Evolutionary conservation across 2,888 invertebrate species (phyloP).

Genomic region (Macrophya alboannulata): DNA sequence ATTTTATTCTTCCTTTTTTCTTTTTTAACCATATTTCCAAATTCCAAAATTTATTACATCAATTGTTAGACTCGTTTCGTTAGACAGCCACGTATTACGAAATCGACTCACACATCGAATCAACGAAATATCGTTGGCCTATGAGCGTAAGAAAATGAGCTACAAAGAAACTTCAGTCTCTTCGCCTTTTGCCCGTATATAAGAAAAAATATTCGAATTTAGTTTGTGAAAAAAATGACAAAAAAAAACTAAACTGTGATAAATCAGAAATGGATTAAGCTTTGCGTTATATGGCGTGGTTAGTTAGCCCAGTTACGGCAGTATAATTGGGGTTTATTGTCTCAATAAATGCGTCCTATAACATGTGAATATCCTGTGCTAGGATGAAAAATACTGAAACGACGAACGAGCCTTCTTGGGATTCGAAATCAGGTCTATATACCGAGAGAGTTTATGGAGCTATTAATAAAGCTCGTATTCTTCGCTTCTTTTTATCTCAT

Average conservation of each 20-base stretch:
- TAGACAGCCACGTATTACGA: neutral
- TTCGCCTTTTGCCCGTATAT: neutral
- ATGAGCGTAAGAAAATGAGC: neutral
- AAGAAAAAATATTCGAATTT: neutral
- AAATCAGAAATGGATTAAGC: conserved; percentile 36
- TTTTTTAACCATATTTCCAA: neutral
- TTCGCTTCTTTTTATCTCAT: neutral
- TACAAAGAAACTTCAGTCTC: too few species aligned
- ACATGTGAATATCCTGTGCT: neutral
- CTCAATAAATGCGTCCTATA: conserved; percentile 76
- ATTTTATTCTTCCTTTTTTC: neutral
- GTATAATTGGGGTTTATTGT: conserved; percentile 78
- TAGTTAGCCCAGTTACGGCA: conserved; percentile 74
- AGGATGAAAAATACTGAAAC: conserved; percentile 9
- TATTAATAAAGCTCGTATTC: conserved; percentile 48
- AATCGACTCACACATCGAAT: neutral
- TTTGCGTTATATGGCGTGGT: conserved; percentile 62
- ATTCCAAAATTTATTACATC: neutral
- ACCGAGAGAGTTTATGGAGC: conserved; percentile 49
- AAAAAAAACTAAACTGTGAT: neutral
- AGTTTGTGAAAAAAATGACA: neutral
- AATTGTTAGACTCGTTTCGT: neutral
- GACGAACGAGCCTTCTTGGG: conserved; percentile 68
- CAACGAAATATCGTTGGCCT: neutral
- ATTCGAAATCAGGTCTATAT: conserved; percentile 73